Evolutionary conservation across 2,797 vertebrate genomes (phyloP).

Genomic region (Rhinogobio ventralis): DNA sequence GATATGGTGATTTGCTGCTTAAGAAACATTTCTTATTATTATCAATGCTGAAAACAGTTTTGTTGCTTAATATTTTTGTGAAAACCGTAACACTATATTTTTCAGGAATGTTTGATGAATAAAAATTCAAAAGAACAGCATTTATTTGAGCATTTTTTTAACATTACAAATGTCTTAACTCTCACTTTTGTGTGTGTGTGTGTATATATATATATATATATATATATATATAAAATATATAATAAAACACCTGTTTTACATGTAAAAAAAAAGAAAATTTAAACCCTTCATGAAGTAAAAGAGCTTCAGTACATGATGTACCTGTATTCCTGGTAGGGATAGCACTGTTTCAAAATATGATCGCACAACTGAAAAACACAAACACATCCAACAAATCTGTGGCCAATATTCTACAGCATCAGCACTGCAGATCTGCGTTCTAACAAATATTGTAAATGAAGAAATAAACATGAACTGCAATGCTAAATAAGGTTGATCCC

Average conservation of each 20-base stretch:
- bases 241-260: no score
- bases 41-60: not conserved
- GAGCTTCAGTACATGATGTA: not conserved
- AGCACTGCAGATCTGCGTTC: not conserved
- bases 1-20: not conserved
- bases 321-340: not conserved
- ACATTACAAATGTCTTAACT: not conserved
- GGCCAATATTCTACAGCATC: not conserved
- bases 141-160: not conserved
- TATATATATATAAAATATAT: no score
- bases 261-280: not conserved
- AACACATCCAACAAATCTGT: not conserved
- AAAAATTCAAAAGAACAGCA: not conserved
- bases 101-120: not conserved
- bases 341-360: not conserved
- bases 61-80: not conserved
- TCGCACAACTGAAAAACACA: not conserved
- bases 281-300: not conserved
- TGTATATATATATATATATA: no score
- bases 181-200: no score
- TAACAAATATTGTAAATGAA: not conserved
- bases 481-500: not conserved
- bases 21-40: not conserved
- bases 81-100: not conserved
- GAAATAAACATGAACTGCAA: conserved; percentile 17